Percentiles rank a stretch among this genome's conserved stretches.
phyloP scores from a whole-genome alignment of 2,888 invertebrate genomes.

The Amiota communis region DNA sequence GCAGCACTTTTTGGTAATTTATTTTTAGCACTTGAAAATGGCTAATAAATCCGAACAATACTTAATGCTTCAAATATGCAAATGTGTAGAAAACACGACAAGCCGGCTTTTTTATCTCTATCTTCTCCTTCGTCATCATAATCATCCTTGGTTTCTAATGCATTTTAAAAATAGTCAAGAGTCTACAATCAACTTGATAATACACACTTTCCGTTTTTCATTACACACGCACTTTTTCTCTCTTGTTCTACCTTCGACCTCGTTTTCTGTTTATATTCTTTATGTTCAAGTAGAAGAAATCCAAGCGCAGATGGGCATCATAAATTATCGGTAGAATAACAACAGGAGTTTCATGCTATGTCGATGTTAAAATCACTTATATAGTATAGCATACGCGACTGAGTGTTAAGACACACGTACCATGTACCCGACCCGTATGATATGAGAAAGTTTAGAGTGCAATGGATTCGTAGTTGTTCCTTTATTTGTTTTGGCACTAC shows the following conservation, averaged over 20 bases:
- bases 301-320: constrained; percentile 16
- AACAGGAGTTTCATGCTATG: constrained; percentile 4
- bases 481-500: constrained; percentile 3
- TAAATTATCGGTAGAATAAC: constrained; percentile 16
- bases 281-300: constrained; percentile 5
- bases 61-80: constrained; percentile 37
- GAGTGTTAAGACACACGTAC: neutral
- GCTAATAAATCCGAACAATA: constrained; percentile 15
- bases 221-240: neutral
- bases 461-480: neutral
- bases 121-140: neutral
- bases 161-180: constrained; percentile 20
- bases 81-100: constrained; percentile 28
- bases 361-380: neutral
- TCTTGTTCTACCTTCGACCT: neutral
- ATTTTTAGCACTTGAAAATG: constrained; percentile 4
- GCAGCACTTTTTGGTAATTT: neutral
- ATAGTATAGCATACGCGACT: neutral
- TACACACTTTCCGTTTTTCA: constrained; percentile 13
- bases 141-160: neutral
- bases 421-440: too few relatives aligned
- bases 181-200: constrained; percentile 1
- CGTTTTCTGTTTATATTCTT: neutral
- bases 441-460: neutral
- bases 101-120: neutral